These are phyloP conservation scores for Muscidifurax raptorellus DNA, from an alignment of 1,140 invertebrate species.

Conservation along the genomic window DNA sequence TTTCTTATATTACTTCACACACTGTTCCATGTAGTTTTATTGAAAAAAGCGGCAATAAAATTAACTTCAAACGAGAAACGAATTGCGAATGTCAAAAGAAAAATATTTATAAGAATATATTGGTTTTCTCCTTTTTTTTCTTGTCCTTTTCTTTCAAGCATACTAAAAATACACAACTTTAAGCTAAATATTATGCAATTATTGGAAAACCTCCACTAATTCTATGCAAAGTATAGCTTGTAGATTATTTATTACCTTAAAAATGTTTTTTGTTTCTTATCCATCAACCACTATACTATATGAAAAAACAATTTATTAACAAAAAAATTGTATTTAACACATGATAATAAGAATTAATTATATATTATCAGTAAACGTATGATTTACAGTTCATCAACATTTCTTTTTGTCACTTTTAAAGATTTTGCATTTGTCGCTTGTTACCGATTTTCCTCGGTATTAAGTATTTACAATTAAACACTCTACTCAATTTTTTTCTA, in stretches of 20 bases:
- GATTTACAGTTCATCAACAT: constrained; percentile 40
- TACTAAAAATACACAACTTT: constrained; percentile 65
- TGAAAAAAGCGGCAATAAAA: constrained; percentile 1
- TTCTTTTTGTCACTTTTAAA: constrained; percentile 27
- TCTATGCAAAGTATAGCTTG: constrained; percentile 93
- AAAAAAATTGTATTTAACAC: not conserved
- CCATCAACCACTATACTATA: not conserved
- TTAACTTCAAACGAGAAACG: constrained; percentile 15
- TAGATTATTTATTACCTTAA: constrained; percentile 70
- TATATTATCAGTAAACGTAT: not conserved
- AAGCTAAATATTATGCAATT: constrained; percentile 67
- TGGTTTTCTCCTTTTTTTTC: constrained; percentile 8
- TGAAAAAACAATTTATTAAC: not conserved
- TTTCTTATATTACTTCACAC: not conserved
- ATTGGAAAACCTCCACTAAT: constrained; percentile 88
- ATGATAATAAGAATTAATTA: not conserved
- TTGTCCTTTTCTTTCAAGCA: constrained; percentile 60
- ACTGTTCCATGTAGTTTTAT: constrained; percentile 9
- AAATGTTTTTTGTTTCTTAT: not conserved
- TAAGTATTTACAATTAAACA: constrained; percentile 44
- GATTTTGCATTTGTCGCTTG: constrained; percentile 16
- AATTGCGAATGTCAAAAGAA: constrained; percentile 4
- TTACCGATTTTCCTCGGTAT: not conserved
- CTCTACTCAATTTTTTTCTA: constrained; percentile 28
- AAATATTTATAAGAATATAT: not conserved